A percentile compares a stretch with the other conserved stretches of the same genome.
Evolutionary conservation across 2,888 invertebrate species (phyloP).

Genomic region (Eupithecia pulchellata): DNA sequence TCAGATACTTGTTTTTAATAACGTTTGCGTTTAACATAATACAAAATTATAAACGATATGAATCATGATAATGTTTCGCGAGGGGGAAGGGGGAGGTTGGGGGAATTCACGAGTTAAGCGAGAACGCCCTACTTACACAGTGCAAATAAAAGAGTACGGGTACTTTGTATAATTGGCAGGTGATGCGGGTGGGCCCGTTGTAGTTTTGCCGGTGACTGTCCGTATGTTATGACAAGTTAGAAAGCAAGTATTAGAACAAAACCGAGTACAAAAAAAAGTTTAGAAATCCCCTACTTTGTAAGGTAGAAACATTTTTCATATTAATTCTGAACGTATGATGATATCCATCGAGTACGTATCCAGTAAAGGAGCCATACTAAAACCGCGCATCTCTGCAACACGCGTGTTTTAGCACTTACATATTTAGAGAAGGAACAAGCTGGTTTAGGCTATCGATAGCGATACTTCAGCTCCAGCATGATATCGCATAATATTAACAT

Average conservation of each 20-base stretch:
- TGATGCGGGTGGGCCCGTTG: neutral
- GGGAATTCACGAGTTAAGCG: slow-evolving; percentile 82
- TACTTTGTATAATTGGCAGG: slow-evolving; percentile 1
- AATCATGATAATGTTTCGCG: slow-evolving; percentile 83
- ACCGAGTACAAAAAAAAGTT: too few species aligned
- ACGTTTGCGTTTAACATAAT: slow-evolving; percentile 79
- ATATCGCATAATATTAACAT: too few species aligned
- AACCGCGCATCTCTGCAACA: too few species aligned
- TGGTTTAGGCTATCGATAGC: too few species aligned
- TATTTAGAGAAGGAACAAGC: too few species aligned
- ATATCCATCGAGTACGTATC: too few species aligned
- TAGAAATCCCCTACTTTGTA: too few species aligned
- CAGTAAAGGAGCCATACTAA: too few species aligned
- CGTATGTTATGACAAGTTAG: neutral
- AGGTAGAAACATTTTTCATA: too few species aligned
- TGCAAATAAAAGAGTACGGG: slow-evolving; percentile 4
- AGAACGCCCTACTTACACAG: slow-evolving; percentile 46
- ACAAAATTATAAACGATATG: slow-evolving; percentile 85
- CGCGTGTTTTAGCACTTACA: too few species aligned
- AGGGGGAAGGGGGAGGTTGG: slow-evolving; percentile 69
- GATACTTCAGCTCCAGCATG: too few species aligned
- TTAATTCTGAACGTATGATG: too few species aligned
- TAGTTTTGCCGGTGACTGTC: neutral
- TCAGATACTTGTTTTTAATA: slow-evolving; percentile 82
- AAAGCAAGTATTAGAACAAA: neutral